Evolutionary conservation across 37 sponge, comb jelly and placozoan species (phyloP), one percentile per base, ranked within the genome.

Genomic region (Aplysina aerophoba): DNA sequence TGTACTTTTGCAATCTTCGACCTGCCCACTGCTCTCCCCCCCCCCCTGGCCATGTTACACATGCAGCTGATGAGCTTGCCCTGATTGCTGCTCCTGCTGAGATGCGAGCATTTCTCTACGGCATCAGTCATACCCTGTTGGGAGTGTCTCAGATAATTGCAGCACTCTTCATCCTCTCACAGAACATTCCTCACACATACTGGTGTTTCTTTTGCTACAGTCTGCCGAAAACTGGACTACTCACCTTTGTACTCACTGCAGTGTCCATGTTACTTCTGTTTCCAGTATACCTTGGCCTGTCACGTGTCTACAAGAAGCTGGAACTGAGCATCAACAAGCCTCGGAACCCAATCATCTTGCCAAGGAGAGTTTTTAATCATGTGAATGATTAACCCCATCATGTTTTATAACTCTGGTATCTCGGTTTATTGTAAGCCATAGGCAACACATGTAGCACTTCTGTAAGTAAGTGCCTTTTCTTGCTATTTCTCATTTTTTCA

Each of bases 191-290:
- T 30, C 4, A 30, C 27, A 69, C 35, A 17, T 5, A 30, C 1
- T 69, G 71, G 71, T 69, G 71, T 6, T 69, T 69, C 71, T 69
- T 11, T 35, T 69, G 71, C 34, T n/a, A 17, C 71, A 31, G 34
- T 1, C 17, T 30, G 28, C 71, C 71, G 1, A 69, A 69, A 27
- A 69, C 71, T 3, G 71, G 71, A 16, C 1, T 69, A 35, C 28
- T 69, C 35, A 69, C 71, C 6, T 69, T 69, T 30, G 34, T 69
- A 31, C 28, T 69, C 33, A 69, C 71, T 17, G 34, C 71, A 31
- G 17, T 69, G 33, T 6, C 34, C 28, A 69, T 35, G 28, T 16
- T 69, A 2, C 35, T 30, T 12, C 71, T 69, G 34, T 69, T 69
- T 35, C 71, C 34, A 30, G 35, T 69, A 35, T 69, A 69, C 33